Evolutionary conservation across 2,113 vertebrate species (phyloP).

Genomic region (Echinops telfairi): DNA sequence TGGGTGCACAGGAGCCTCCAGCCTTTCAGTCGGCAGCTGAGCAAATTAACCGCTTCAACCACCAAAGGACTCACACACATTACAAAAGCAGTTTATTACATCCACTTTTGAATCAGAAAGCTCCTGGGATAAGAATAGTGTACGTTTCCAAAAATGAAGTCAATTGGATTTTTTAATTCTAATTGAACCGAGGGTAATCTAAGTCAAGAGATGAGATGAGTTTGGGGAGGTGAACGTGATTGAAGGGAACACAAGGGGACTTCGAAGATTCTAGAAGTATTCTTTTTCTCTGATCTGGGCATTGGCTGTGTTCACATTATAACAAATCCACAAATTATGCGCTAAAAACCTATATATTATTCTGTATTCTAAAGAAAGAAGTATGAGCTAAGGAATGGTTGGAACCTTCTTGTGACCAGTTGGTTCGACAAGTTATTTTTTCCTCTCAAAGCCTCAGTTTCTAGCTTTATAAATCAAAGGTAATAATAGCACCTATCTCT

Average conservation of each 20-base stretch:
- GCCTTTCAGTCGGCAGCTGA: background rate
- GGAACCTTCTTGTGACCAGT: background rate
- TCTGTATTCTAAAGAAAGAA: background rate
- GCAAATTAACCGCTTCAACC: background rate
- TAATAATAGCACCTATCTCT: background rate
- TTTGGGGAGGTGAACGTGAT: rapidly evolving
- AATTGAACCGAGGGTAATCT: background rate
- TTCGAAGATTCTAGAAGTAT: background rate
- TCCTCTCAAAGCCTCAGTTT: background rate
- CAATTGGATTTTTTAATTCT: background rate
- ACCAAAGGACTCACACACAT: background rate
- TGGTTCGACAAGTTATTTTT: background rate
- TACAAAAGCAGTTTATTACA: background rate
- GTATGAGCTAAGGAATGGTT: background rate
- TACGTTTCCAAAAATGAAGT: background rate
- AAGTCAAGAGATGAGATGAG: background rate
- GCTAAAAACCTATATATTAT: background rate
- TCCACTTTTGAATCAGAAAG: background rate
- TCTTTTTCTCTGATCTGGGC: background rate
- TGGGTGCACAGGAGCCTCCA: background rate
- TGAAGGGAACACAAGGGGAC: rapidly evolving
- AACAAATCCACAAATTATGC: background rate
- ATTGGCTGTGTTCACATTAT: background rate
- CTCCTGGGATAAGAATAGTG: background rate
- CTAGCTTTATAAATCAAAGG: background rate